Base-by-base conservation (phyloP, 1,140 invertebrate genomes). In the Apis cerana region DNA sequence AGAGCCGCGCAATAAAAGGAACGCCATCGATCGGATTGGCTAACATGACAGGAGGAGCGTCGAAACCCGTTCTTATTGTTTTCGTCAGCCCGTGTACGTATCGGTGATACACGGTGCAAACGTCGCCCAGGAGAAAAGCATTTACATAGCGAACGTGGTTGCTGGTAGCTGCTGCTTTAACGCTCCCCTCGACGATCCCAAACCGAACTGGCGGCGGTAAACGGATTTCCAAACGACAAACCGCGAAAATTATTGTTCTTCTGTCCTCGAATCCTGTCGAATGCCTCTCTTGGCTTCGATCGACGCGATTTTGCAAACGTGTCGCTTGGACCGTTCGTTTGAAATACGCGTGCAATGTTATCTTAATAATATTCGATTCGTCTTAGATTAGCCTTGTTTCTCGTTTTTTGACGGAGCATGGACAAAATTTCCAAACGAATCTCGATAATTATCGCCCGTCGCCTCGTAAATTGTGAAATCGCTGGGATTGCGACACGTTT, bases 31-130 rank as follows among this genome's bases (percentile, higher is more conserved):
- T 79, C 62, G 27, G 52, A 23, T 27, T 7, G 13, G 23, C 23
- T 9, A 13, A 62, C 27, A 19, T 15, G 27, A 64, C 23, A 17
- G 8, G 62, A 17, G 8, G 15, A 23, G 15, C 58, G 77, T 77
- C 19, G 62, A 68, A 17, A 56, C 11, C 21, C 71, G 54, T 33
- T 54, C 54, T 68, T 78, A 59, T 56, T 69, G 76, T 58, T 78
- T 69, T 69, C 65, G n/a, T 69, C 43, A 17, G 17, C 15, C 27
- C 27, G 27, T 8, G 7, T 43, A 5, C 50, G n/a, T 8, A 62
- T n/a, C 43, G 17, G 12, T 78, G 54, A 50, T 43, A 23, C 33
- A 59, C 52, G 27, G 33, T 17, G 23, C 50, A 27, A 67, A 21
- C 71, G 27, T 27, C 21, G 7, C 19, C 27, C 43, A 52, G 1